These are phyloP conservation scores for Crossaster papposus DNA, from an alignment of 53 echinoderm and acorn worm genomes.

Conservation along the genomic window DNA sequence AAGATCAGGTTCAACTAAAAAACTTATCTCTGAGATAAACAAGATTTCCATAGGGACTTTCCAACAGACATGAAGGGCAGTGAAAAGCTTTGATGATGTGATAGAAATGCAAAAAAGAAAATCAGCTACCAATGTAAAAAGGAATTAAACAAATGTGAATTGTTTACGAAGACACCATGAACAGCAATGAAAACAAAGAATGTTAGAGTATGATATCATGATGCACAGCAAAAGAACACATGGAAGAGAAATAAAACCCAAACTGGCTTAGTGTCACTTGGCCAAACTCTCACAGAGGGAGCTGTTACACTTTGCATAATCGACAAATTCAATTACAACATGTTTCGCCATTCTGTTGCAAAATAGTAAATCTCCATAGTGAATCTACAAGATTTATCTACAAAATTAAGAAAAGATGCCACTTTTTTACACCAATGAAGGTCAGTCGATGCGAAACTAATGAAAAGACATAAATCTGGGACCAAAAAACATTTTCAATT, in stretches of 20 bases:
- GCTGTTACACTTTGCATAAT: background rate
- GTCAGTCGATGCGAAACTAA: no score
- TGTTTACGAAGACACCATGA: background rate
- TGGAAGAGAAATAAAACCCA: background rate
- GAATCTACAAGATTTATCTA: background rate
- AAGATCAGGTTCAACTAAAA: no score
- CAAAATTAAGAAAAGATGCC: no score
- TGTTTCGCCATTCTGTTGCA: background rate
- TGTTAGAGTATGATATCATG: conserved; percentile 8
- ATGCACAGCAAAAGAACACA: conserved; percentile 24
- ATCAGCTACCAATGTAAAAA: background rate
- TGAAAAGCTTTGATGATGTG: conserved; percentile 2
- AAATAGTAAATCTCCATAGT: background rate
- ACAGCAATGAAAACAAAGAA: conserved; percentile 1
- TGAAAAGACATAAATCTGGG: no score
- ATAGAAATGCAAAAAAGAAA: background rate
- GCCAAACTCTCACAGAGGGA: conserved; percentile 40
- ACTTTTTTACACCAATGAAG: no score
- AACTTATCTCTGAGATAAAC: no score
- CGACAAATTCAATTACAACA: background rate
- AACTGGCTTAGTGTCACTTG: background rate
- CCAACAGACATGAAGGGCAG: background rate
- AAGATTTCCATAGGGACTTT: no score
- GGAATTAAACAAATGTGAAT: background rate
- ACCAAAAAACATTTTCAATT: no score